phyloP scores from a whole-genome alignment of 2,797 vertebrate species.

The Oreonectes daqikongensis region DNA sequence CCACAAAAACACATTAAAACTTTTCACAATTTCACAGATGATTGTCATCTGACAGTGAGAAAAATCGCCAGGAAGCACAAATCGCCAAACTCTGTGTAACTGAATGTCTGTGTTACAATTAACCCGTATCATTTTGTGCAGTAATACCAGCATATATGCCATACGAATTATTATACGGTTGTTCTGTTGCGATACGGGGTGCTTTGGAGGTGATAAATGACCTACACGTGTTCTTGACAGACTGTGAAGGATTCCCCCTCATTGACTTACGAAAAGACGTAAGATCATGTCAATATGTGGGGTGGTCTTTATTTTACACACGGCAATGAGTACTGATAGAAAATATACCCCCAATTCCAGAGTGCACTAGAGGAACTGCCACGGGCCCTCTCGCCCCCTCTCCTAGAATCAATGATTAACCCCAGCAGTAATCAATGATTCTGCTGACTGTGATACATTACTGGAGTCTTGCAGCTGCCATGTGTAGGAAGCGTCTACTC shows the following conservation, averaged over 20 bases:
- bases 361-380: slow-evolving; percentile 31
- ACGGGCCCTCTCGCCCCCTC: slow-evolving; percentile 64
- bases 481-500: slow-evolving; percentile 82
- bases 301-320: slow-evolving; percentile 20
- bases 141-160: too few relatives aligned
- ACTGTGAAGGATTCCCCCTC: not conserved
- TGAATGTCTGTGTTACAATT: too few relatives aligned
- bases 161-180: too few relatives aligned
- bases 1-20: too few relatives aligned
- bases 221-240: not conserved
- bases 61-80: too few relatives aligned
- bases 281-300: slow-evolving; percentile 9
- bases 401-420: slow-evolving; percentile 81
- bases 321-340: slow-evolving; percentile 34
- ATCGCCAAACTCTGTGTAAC: too few relatives aligned
- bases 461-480: slow-evolving; percentile 78
- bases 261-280: slow-evolving; percentile 1
- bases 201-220: too few relatives aligned
- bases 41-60: too few relatives aligned
- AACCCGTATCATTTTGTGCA: too few relatives aligned
- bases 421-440: slow-evolving; percentile 79
- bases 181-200: too few relatives aligned
- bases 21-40: too few relatives aligned
- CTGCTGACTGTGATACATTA: slow-evolving; percentile 83
- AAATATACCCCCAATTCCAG: slow-evolving; percentile 14